phyloP scores from a whole-genome alignment of 2,888 invertebrate species.

The Leptodirus hochenwartii region DNA sequence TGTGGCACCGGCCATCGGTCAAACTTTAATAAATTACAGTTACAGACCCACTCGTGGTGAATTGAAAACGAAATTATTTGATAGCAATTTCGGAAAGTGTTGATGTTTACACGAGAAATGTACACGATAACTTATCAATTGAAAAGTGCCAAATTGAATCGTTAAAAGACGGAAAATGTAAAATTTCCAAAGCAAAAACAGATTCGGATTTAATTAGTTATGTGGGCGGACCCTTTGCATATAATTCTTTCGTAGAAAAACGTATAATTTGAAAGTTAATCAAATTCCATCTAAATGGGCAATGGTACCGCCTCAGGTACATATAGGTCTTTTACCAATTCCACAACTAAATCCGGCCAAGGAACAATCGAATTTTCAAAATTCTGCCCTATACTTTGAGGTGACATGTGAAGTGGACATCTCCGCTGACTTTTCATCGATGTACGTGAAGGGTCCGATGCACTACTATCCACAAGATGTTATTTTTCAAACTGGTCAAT shows the following conservation, averaged over 20 bases:
- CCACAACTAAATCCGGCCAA: slow-evolving; percentile 4
- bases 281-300: background rate
- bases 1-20: no score
- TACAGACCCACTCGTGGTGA: no score
- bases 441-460: background rate
- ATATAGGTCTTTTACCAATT: slow-evolving; percentile 1
- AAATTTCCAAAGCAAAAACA: background rate
- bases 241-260: no score
- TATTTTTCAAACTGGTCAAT: background rate
- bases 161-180: background rate
- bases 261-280: no score
- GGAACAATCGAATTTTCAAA: slow-evolving; percentile 3
- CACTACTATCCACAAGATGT: slow-evolving; percentile 2
- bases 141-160: slow-evolving; percentile 2
- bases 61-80: no score
- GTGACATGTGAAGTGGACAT: background rate
- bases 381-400: no score
- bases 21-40: no score
- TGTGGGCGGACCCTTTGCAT: no score
- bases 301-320: slow-evolving; percentile 1
- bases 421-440: background rate
- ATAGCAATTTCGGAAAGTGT: slow-evolving; percentile 5
- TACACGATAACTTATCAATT: background rate
- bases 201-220: background rate
- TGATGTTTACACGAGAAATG: background rate